A percentile compares a stretch with the other conserved stretches of the same genome.
These are phyloP conservation scores for Drosophila sproati DNA, from an alignment of 1,140 invertebrate species.

Conservation along the genomic window DNA sequence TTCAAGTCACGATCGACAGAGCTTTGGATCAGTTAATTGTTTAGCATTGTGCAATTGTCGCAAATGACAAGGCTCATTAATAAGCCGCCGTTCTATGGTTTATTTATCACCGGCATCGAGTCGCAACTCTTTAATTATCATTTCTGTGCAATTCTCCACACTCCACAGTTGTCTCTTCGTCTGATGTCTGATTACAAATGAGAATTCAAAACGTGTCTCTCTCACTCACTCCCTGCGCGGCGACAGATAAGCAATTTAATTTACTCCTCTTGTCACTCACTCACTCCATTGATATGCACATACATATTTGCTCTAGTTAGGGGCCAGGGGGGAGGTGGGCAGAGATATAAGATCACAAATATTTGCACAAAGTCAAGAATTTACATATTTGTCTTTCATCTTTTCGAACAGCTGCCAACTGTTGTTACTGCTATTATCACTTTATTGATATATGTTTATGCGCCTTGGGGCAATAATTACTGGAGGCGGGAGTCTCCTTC, in stretches of 20 bases:
- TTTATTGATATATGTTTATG: background rate
- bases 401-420: background rate
- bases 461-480: background rate
- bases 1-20: slow-evolving; percentile 4
- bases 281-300: slow-evolving; percentile 1
- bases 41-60: background rate
- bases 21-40: slow-evolving; percentile 1
- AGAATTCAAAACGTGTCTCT: background rate
- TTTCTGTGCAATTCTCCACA: background rate
- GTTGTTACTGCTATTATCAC: background rate
- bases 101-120: background rate
- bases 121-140: slow-evolving; percentile 15
- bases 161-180: background rate
- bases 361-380: background rate
- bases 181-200: background rate
- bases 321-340: no score
- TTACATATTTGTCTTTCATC: slow-evolving; percentile 9
- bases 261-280: slow-evolving; percentile 1
- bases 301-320: background rate
- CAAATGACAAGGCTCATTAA: slow-evolving; percentile 4
- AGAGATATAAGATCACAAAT: background rate
- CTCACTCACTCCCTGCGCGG: background rate
- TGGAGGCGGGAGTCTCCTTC: no score
- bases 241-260: slow-evolving; percentile 5
- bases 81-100: background rate